A percentile compares a stretch with the other conserved stretches of the same genome.
Evolutionary conservation across 2,797 vertebrate species (phyloP).

Genomic region (Notolepis coatsorum): DNA sequence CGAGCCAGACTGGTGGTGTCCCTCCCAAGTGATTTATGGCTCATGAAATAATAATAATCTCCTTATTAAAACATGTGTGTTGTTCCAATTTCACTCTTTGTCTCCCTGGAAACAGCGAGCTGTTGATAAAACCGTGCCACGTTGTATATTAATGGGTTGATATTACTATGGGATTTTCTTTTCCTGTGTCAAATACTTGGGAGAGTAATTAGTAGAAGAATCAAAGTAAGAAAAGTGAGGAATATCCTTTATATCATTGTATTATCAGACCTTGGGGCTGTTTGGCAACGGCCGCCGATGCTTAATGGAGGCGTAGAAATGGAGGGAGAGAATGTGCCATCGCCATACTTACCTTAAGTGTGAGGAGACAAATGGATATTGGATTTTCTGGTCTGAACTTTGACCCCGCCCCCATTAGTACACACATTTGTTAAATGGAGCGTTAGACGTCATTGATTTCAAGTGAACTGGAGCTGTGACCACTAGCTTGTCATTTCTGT

Average conservation of each 20-base stretch:
- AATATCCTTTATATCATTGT: no score
- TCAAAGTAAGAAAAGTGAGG: constrained; percentile 21
- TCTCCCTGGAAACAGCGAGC: constrained; percentile 23
- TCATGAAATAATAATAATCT: constrained; percentile 36
- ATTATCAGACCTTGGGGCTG: no score
- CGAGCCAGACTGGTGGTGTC: no score
- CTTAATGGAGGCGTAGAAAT: background rate
- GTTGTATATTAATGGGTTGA: constrained; percentile 13
- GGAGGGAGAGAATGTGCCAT: constrained; percentile 9
- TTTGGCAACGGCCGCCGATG: background rate
- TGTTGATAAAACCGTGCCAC: constrained; percentile 17
- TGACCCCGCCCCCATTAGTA: constrained; percentile 16
- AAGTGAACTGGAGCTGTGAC: no score
- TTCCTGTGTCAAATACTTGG: constrained; percentile 13
- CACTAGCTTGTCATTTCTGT: no score
- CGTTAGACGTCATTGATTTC: no score
- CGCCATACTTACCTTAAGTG: background rate
- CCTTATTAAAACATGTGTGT: constrained; percentile 43
- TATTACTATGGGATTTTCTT: background rate
- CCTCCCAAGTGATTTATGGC: constrained; percentile 21
- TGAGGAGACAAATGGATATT: constrained; percentile 17
- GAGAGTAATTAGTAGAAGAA: constrained; percentile 22
- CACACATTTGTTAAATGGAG: constrained; percentile 15
- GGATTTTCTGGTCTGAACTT: background rate
- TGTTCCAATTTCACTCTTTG: background rate